Conservation (phyloP, 53 echinoderm and acorn worm genomes). For the Temnopleurus reevesii region DNA sequence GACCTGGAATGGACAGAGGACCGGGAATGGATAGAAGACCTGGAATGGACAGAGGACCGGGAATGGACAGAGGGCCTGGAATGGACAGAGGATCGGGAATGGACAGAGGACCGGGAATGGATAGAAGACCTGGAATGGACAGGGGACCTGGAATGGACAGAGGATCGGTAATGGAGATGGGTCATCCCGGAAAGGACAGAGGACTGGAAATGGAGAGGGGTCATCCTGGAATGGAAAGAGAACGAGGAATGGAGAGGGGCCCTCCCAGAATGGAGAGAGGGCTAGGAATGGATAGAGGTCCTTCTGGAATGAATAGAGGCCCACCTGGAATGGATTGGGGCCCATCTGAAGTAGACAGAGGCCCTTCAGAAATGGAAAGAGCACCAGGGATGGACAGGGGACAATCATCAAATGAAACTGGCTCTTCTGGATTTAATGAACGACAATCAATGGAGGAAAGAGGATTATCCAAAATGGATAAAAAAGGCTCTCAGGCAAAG, state of each 20-base stretch:
- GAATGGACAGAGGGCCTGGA: conserved; percentile 29
- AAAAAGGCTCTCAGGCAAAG: no score
- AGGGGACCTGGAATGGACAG: not conserved
- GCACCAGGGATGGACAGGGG: conserved; percentile 34
- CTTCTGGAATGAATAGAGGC: not conserved
- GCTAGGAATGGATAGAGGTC: not conserved
- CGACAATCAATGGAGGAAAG: no score
- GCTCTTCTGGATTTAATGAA: no score
- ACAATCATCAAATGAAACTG: no score
- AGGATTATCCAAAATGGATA: no score
- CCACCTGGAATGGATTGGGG: conserved; percentile 1
- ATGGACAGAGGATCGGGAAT: not conserved
- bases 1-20: conserved; percentile 30
- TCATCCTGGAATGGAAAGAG: not conserved
- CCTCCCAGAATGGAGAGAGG: not conserved
- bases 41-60: conserved; percentile 26
- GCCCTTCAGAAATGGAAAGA: not conserved
- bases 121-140: not conserved
- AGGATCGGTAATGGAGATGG: not conserved
- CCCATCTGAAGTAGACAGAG: not conserved
- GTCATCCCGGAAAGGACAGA: not conserved
- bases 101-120: not conserved
- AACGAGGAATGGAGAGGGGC: not conserved
- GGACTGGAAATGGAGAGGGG: not conserved
- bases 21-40: conserved; percentile 29